Conservation (phyloP, 2,888 invertebrate species). For the Lydus trimaculatus region DNA sequence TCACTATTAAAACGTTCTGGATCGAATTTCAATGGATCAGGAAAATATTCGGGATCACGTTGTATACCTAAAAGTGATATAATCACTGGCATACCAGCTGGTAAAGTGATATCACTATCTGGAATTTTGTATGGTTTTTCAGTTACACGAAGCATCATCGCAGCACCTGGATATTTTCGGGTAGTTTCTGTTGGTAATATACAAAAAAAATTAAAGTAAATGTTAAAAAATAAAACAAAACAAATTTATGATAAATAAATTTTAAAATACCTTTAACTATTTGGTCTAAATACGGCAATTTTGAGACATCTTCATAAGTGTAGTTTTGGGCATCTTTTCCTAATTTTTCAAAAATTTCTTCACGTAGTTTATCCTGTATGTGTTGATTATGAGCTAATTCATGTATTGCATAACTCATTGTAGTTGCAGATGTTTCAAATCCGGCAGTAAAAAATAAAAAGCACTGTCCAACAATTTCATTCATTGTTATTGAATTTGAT, state of each 20-base stretch:
- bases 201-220: too few species aligned
- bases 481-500: not conserved
- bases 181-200: slow-evolving; percentile 26
- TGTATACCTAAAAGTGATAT: slow-evolving; percentile 21
- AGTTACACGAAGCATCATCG: slow-evolving; percentile 27
- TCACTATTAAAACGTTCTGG: slow-evolving; percentile 22
- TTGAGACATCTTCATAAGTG: slow-evolving; percentile 18
- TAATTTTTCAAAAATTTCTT: slow-evolving; percentile 18
- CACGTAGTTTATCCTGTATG: slow-evolving; percentile 17
- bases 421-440: slow-evolving; percentile 19
- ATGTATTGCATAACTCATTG: slow-evolving; percentile 18
- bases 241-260: too few species aligned
- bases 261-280: slow-evolving; percentile 19
- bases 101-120: slow-evolving; percentile 24
- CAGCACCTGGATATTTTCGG: slow-evolving; percentile 28
- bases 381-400: slow-evolving; percentile 20
- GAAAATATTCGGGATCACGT: slow-evolving; percentile 25
- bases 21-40: slow-evolving; percentile 27
- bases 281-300: slow-evolving; percentile 20
- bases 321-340: slow-evolving; percentile 17
- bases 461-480: slow-evolving; percentile 17
- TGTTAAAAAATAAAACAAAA: not conserved
- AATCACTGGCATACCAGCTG: slow-evolving; percentile 19
- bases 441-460: slow-evolving; percentile 23
- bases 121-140: slow-evolving; percentile 27